Percentiles rank a stretch among this genome's conserved stretches.
Evolutionary conservation across 2,888 invertebrate genomes (phyloP).

Genomic region (Ophion slaviceki): DNA sequence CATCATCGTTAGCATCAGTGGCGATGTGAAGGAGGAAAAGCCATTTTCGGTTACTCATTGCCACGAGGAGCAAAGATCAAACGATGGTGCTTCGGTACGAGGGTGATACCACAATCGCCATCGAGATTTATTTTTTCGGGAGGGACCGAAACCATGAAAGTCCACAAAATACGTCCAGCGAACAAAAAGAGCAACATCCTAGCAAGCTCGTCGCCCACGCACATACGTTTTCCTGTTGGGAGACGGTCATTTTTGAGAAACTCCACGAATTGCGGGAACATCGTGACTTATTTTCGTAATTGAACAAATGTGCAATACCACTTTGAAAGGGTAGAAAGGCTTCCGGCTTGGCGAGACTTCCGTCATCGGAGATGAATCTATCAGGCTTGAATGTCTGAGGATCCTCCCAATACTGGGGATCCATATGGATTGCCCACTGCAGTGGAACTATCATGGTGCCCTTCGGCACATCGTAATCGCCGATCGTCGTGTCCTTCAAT

Average conservation of each 20-base stretch:
- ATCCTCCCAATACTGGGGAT: conserved; percentile 87
- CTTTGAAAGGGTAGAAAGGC: conserved; percentile 93
- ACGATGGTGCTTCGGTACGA: conserved; percentile 87
- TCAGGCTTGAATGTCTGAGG: conserved; percentile 89
- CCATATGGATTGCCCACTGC: conserved; percentile 92
- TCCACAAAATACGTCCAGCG: conserved; percentile 87
- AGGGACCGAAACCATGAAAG: conserved; percentile 84
- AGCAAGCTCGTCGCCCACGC: conserved; percentile 93
- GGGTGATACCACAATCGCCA: conserved; percentile 90
- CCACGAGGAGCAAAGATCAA: conserved; percentile 81
- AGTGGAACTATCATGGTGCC: conserved; percentile 91
- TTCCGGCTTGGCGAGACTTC: conserved; percentile 87
- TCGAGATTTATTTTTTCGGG: conserved; percentile 85
- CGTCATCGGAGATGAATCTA: conserved; percentile 88
- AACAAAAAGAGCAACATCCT: conserved; percentile 89
- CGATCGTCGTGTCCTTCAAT: conserved; percentile 85
- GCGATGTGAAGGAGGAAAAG: not conserved
- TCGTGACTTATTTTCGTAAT: not conserved
- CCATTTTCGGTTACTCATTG: not conserved
- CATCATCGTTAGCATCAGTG: not conserved
- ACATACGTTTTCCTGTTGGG: conserved; percentile 90
- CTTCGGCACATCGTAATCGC: conserved; percentile 88
- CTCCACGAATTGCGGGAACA: not conserved
- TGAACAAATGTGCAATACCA: conserved; percentile 84
- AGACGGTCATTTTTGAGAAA: not conserved